Evolutionary conservation across 2,113 vertebrate genomes (phyloP).

Genomic region (Taurulus bubalis): DNA sequence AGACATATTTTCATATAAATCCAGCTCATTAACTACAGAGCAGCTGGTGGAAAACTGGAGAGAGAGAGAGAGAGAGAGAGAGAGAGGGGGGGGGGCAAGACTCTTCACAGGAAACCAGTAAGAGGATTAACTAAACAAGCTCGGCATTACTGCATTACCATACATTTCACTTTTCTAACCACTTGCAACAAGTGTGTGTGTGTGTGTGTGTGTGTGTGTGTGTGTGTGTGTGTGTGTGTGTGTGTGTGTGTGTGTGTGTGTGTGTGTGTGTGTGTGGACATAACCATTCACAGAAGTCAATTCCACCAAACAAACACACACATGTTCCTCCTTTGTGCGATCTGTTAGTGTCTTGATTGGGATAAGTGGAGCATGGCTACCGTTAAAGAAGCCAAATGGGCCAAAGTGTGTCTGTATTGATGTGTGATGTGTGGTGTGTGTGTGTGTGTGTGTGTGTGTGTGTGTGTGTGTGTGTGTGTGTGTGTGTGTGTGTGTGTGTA

Average conservation of each 20-base stretch:
- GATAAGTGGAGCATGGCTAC: constrained; percentile 24
- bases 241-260: constrained; percentile 14
- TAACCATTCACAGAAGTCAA: background rate
- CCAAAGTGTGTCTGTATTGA: background rate
- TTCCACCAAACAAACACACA: background rate
- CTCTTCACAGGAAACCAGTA: constrained; percentile 34
- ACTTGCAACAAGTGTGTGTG: constrained; percentile 1
- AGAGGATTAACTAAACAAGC: constrained; percentile 62
- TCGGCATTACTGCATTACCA: constrained; percentile 23
- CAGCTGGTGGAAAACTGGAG: background rate
- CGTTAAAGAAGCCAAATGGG: constrained; percentile 38
- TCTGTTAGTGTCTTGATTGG: constrained; percentile 22
- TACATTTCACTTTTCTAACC: constrained; percentile 45
- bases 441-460: constrained; percentile 3
- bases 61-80: no score
- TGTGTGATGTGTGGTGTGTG: background rate
- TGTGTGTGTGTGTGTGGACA: background rate
- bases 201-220: background rate
- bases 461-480: constrained; percentile 5
- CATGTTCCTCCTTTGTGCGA: background rate
- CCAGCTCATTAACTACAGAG: background rate
- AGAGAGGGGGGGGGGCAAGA: background rate
- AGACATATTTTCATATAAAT: background rate
- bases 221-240: background rate
- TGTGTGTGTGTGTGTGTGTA: constrained; percentile 9